phyloP scores from a whole-genome alignment of 64 coral and sea anemone genomes.

The Porites australiensis region DNA sequence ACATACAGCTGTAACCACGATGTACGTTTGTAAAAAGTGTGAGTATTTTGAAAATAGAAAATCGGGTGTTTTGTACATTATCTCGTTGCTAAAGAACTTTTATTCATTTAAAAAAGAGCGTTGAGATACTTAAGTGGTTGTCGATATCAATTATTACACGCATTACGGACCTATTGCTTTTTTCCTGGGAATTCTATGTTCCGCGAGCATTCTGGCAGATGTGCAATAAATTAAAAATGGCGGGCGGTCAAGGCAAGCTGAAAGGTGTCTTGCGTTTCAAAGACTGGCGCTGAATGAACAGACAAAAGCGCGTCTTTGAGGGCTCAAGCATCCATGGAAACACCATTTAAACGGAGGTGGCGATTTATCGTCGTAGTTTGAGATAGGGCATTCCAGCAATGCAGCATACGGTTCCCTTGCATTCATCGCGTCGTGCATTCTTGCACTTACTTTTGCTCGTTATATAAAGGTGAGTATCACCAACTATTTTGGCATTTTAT shows the following conservation, averaged over 20 bases:
- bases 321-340: slow-evolving; percentile 27
- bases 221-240: not conserved
- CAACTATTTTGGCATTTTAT: not conserved
- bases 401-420: not conserved
- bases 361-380: slow-evolving; percentile 4
- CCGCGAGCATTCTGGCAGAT: not conserved
- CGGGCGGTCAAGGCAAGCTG: not conserved
- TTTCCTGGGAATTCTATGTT: no score
- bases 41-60: no score
- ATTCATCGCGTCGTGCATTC: not conserved
- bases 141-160: no score
- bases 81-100: no score
- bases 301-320: not conserved
- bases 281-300: not conserved
- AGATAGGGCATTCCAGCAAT: not conserved
- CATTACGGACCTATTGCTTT: no score
- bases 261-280: not conserved
- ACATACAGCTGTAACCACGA: no score
- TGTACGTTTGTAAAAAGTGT: no score
- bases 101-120: no score
- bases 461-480: not conserved
- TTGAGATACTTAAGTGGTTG: no score
- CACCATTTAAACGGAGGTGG: slow-evolving; percentile 23
- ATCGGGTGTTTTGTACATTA: no score
- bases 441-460: not conserved